These are phyloP conservation scores for Ancistrus triradiatus DNA, from an alignment of 2,113 vertebrate species.

Conservation along the genomic window DNA sequence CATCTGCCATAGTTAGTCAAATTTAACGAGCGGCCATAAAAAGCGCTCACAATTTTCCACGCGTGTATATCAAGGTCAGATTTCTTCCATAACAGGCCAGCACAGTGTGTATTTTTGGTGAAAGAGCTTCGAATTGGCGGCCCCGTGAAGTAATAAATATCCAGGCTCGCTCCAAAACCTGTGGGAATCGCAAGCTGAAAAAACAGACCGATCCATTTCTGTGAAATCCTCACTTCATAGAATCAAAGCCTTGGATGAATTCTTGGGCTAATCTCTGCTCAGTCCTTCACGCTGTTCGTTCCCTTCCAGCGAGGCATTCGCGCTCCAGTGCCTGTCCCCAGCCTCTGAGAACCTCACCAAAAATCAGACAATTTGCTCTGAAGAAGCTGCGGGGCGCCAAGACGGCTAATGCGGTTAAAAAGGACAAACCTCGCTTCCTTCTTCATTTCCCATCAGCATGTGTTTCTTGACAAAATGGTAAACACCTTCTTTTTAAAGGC, in stretches of 20 bases:
- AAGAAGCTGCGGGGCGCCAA: neutral
- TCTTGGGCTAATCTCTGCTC: slow-evolving; percentile 37
- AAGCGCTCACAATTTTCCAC: no score
- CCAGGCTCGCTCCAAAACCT: slow-evolving; percentile 2
- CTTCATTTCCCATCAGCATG: no score
- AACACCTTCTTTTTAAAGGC: neutral
- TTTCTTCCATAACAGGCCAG: no score
- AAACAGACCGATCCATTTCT: slow-evolving; percentile 7
- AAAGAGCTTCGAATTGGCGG: no score
- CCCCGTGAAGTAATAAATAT: neutral
- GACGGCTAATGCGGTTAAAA: slow-evolving; percentile 20
- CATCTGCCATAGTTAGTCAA: no score
- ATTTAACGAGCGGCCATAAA: no score
- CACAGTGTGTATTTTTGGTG: no score
- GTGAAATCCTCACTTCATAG: slow-evolving; percentile 28
- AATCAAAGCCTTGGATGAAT: slow-evolving; percentile 37
- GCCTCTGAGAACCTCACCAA: slow-evolving; percentile 33
- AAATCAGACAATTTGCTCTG: slow-evolving; percentile 29
- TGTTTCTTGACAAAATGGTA: no score
- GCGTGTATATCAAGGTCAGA: no score
- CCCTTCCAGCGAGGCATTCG: slow-evolving; percentile 6
- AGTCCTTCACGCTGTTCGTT: neutral
- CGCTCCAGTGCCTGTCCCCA: slow-evolving; percentile 20
- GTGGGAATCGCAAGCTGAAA: slow-evolving; percentile 19
- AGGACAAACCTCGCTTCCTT: neutral